A percentile compares a stretch with the other conserved stretches of the same genome.
phyloP scores from a whole-genome alignment of 2,113 vertebrate genomes.

The Oxyura jamaicensis region DNA sequence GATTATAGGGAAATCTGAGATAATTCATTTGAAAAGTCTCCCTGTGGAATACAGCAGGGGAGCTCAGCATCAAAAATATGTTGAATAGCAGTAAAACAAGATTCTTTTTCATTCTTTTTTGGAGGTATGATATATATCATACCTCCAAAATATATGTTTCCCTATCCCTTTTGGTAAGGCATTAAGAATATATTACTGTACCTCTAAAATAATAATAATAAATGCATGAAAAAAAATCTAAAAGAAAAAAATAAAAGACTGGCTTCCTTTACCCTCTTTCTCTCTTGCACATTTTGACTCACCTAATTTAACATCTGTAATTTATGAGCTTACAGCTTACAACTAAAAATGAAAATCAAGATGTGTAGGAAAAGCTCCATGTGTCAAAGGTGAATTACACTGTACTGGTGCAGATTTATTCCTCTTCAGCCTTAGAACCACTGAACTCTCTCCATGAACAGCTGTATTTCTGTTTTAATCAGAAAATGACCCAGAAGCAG shows the following conservation, averaged over 20 bases:
- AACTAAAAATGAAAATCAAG: background rate
- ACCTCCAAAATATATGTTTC: background rate
- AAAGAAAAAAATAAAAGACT: background rate
- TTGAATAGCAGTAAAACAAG: background rate
- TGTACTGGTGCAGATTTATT: background rate
- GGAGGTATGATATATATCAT: background rate
- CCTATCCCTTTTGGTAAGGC: background rate
- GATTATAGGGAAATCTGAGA: conserved; percentile 11
- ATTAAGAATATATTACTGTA: background rate
- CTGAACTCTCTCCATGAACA: background rate
- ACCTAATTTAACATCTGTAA: background rate
- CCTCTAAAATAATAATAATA: background rate
- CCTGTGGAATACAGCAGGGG: background rate
- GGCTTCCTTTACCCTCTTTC: background rate
- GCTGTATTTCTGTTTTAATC: background rate
- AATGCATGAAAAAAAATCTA: background rate
- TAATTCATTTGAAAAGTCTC: conserved; percentile 44
- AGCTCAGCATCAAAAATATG: background rate
- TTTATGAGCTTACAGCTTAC: background rate
- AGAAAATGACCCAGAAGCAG: background rate
- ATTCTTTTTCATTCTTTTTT: too few relatives aligned
- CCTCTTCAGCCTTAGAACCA: background rate
- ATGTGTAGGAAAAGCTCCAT: background rate
- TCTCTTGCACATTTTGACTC: background rate
- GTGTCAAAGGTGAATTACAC: background rate